A percentile compares a stretch with the other conserved stretches of the same genome.
Evolutionary conservation across 2,797 vertebrate genomes (phyloP).

Genomic region (Hippopotamyrus pictus): DNA sequence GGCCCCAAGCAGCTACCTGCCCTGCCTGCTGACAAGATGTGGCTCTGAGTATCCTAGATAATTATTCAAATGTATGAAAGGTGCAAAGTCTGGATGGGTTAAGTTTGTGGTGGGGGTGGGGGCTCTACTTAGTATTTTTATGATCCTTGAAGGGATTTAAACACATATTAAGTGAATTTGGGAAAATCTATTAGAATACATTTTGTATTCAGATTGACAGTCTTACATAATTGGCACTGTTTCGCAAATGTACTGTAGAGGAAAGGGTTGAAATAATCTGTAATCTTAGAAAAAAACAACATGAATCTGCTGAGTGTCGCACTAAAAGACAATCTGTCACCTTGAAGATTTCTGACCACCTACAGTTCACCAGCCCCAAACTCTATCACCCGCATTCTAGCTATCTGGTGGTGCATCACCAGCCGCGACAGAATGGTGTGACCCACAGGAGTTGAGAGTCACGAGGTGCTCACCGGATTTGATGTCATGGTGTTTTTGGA

Average conservation of each 20-base stretch:
- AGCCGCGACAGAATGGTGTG: background rate
- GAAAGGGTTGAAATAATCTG: background rate
- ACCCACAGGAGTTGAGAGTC: background rate
- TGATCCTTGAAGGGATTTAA: background rate
- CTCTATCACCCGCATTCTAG: background rate
- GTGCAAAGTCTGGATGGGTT: background rate
- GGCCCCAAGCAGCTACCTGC: too few relatives aligned
- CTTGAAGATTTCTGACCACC: background rate
- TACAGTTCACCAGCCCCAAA: background rate
- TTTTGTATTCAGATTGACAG: background rate
- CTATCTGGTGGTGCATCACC: background rate
- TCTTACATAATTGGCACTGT: background rate
- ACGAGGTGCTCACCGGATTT: slow-evolving; percentile 38
- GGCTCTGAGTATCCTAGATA: background rate
- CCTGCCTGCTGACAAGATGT: too few relatives aligned
- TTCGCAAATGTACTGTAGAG: background rate
- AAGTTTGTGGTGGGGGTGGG: background rate
- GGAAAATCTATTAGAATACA: background rate
- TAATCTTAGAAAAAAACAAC: background rate
- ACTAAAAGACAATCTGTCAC: background rate
- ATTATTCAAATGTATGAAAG: background rate
- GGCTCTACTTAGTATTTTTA: background rate
- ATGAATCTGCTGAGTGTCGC: background rate
- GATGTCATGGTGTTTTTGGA: slow-evolving; percentile 12
- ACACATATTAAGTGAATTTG: background rate